A percentile compares a stretch with the other conserved stretches of the same genome.
Conservation (phyloP, 2,888 invertebrate genomes). For the Dryomyza anilis region DNA sequence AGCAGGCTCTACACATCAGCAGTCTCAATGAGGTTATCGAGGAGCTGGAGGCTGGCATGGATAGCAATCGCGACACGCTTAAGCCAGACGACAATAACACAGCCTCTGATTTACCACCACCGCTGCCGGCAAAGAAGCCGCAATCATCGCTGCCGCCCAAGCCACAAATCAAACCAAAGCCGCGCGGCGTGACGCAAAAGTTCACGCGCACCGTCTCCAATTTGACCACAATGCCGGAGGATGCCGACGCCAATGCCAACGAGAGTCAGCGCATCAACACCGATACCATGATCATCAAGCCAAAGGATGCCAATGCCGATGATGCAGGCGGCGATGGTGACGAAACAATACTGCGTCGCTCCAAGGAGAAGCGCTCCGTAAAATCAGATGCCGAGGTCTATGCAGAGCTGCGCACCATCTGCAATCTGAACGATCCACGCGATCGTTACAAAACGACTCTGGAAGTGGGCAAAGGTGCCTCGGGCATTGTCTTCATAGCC, state of each 20-base stretch:
- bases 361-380: slow-evolving; percentile 57
- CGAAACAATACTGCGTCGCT: slow-evolving; percentile 58
- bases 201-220: slow-evolving; percentile 60
- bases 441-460: slow-evolving; percentile 79
- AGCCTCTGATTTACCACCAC: slow-evolving; percentile 52
- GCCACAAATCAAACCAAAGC: slow-evolving; percentile 67
- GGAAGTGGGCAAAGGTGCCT: slow-evolving; percentile 90
- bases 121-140: slow-evolving; percentile 61
- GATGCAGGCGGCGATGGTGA: slow-evolving; percentile 60
- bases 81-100: slow-evolving; percentile 39
- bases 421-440: slow-evolving; percentile 81
- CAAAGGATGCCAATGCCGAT: slow-evolving; percentile 50
- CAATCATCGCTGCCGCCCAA: slow-evolving; percentile 58
- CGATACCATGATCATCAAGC: slow-evolving; percentile 58
- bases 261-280: slow-evolving; percentile 47
- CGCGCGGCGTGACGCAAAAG: slow-evolving; percentile 54
- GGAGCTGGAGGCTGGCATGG: slow-evolving; percentile 52
- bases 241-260: slow-evolving; percentile 16
- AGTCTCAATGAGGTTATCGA: slow-evolving; percentile 53
- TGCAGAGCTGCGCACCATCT: slow-evolving; percentile 76
- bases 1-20: slow-evolving; percentile 46
- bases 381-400: slow-evolving; percentile 67
- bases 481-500: slow-evolving; percentile 90
- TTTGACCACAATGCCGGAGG: slow-evolving; percentile 49
- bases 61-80: slow-evolving; percentile 44